Evolutionary conservation across 2,797 vertebrate genomes (phyloP).

Genomic region (Xenopus petersii): DNA sequence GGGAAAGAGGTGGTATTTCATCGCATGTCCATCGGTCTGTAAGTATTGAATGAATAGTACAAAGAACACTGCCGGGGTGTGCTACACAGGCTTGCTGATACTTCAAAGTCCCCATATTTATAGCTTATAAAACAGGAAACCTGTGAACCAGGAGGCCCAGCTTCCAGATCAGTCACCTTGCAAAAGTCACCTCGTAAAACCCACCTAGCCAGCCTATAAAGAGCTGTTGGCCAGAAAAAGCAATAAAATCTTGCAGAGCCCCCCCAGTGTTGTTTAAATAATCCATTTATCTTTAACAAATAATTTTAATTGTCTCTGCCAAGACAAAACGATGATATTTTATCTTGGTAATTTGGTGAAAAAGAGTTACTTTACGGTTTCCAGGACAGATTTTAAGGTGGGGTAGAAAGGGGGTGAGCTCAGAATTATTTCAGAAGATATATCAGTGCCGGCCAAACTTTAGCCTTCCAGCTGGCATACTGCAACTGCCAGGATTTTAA

Average conservation of each 20-base stretch:
- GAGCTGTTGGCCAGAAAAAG: no score
- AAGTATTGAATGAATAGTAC: constrained; percentile 50
- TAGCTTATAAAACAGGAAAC: constrained; percentile 20
- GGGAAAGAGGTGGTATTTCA: constrained; percentile 57
- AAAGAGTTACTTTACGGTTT: no score
- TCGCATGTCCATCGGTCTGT: constrained; percentile 66
- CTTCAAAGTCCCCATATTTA: constrained; percentile 32
- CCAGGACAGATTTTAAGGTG: no score
- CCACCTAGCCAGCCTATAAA: constrained; percentile 25
- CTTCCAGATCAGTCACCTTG: constrained; percentile 32
- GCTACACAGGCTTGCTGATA: constrained; percentile 1
- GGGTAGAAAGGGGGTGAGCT: no score
- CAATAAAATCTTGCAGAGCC: no score
- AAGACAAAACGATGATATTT: neutral
- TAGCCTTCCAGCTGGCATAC: no score
- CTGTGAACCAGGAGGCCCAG: constrained; percentile 16
- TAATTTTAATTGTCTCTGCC: neutral
- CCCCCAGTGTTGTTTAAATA: neutral
- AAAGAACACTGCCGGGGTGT: neutral
- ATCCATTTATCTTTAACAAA: neutral
- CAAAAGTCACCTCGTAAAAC: constrained; percentile 33
- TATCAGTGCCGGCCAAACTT: no score
- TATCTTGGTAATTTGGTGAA: neutral
- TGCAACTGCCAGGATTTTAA: no score
- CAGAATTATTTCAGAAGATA: no score